These are phyloP conservation scores for Eretmochelys imbricata DNA, from an alignment of 2,113 vertebrate species.

Conservation along the genomic window DNA sequence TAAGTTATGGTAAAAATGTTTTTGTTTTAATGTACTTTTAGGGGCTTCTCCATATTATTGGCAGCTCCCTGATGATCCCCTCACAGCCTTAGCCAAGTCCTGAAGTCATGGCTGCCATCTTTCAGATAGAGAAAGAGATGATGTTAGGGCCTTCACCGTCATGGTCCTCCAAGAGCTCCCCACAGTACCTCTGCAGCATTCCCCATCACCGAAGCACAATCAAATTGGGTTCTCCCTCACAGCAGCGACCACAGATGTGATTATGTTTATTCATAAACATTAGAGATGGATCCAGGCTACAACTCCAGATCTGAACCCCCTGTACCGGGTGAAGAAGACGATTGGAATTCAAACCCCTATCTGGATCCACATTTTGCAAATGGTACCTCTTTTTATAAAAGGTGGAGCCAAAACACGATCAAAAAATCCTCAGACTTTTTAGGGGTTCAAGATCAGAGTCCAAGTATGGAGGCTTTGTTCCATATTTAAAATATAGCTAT, in stretches of 20 bases:
- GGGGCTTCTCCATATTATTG: background rate
- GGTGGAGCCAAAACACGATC: background rate
- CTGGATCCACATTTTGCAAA: conserved; percentile 24
- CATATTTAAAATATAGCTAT: conserved; percentile 36
- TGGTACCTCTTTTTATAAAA: conserved; percentile 4
- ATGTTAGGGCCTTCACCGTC: conserved; percentile 10
- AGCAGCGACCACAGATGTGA: background rate
- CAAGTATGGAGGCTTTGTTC: conserved; percentile 15
- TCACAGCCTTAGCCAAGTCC: background rate
- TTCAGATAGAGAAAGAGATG: background rate
- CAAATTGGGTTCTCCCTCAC: background rate
- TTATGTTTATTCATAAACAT: background rate
- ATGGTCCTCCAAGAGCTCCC: background rate
- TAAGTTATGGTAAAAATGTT: background rate
- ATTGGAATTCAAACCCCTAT: background rate
- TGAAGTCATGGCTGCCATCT: background rate
- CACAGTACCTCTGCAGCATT: background rate
- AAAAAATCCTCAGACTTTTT: background rate
- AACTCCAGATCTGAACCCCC: background rate
- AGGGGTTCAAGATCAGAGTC: background rate
- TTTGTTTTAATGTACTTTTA: background rate
- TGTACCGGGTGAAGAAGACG: conserved; percentile 10
- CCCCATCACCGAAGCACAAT: background rate
- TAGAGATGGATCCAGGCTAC: background rate
- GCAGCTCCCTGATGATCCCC: background rate